These are phyloP conservation scores for Galerucella calmariensis DNA, from an alignment of 2,888 invertebrate genomes.

Conservation along the genomic window DNA sequence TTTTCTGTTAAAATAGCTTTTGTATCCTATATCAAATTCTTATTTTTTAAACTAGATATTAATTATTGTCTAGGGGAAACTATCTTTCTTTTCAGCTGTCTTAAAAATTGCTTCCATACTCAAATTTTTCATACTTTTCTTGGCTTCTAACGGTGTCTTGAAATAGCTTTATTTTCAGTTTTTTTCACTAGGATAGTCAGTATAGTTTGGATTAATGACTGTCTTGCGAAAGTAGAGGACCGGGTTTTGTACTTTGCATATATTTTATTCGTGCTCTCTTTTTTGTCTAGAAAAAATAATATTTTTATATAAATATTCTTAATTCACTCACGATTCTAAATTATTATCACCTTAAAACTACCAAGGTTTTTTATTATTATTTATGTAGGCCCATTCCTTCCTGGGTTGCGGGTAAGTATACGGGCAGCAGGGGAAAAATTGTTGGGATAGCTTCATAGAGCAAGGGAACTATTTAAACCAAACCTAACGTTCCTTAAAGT, in stretches of 20 bases:
- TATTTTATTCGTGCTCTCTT: neutral
- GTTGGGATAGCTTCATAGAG: conserved; percentile 29
- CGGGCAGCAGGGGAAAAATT: conserved; percentile 28
- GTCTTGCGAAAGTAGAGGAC: too few relatives aligned
- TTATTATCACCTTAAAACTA: neutral
- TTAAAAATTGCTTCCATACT: conserved; percentile 18
- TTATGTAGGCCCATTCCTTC: neutral
- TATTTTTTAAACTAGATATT: too few relatives aligned
- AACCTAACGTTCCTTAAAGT: conserved; percentile 17
- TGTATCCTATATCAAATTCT: too few relatives aligned
- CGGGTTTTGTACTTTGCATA: too few relatives aligned
- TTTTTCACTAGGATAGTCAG: neutral
- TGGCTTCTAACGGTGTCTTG: neutral
- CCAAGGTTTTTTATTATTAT: neutral
- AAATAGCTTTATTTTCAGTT: neutral
- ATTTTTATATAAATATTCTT: too few relatives aligned
- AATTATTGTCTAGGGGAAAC: neutral
- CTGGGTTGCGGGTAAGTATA: neutral
- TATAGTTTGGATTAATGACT: too few relatives aligned
- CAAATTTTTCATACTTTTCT: neutral
- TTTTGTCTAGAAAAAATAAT: too few relatives aligned
- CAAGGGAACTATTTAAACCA: conserved; percentile 25
- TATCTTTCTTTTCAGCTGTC: neutral
- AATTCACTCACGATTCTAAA: neutral
- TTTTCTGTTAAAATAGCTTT: neutral